Evolutionary conservation across 1,140 invertebrate genomes (phyloP), one percentile per base, ranked within the genome.

Genomic region (Adoxophyes honmai): DNA sequence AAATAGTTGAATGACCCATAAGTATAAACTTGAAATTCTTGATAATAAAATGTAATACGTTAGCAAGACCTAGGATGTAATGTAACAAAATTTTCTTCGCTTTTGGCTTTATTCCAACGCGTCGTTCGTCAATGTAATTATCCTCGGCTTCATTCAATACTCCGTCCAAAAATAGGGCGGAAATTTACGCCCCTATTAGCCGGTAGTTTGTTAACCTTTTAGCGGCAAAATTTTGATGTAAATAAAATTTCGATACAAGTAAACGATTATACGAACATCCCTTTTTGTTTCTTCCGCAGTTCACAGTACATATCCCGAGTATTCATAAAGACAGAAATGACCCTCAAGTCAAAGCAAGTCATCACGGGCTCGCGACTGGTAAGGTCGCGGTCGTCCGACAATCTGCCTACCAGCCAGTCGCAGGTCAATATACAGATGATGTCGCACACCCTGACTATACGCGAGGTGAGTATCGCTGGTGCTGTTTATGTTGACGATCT

Each of bases 341-440:
- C 94, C 70, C 90, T 98, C 51, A 97, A 96, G 88, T 95, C 94
- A 77, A 92, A 93, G 80, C 92, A 91, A 73, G 92, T 94, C 70
- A 89, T 94, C 61, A 92, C 92, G 57, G 93, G 94, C 55, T 92
- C 93, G 16, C 91, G 93, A 61, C 86, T 96, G 68, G 92, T 93
- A 36, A 90, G 94, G 70, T 96, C 95, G 44, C 91, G 95, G 68
- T 97, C 96, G 15, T 94, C 93, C 39, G 96, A 97, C 86, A 97
- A 96, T 90, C 88, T 97, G 66, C 95, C 96, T 55, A 96, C 95
- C 73, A 96, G 95, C 89, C 95, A 97, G 81, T 96, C 95, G 44
- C 96, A 97, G 91, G 93, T 95, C 86, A 96, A 96, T 89, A 96
- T 97, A 62, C 95, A 97, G 88, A 97, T 96, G 95, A 95, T 96